A percentile compares a stretch with the other conserved stretches of the same genome.
phyloP scores from a whole-genome alignment of 2,888 invertebrate species.

The Cantharis rufa region DNA sequence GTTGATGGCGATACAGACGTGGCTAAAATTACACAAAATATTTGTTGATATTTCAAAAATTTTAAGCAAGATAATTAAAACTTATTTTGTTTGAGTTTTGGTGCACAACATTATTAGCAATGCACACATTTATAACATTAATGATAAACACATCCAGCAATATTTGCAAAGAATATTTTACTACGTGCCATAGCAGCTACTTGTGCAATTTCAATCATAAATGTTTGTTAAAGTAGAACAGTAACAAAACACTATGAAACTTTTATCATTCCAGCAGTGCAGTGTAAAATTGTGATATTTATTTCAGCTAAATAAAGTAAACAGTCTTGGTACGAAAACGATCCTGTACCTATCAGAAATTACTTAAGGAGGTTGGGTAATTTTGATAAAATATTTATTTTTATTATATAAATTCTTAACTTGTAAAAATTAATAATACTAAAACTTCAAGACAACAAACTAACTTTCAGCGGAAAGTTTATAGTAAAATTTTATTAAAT shows the following conservation, averaged over 20 bases:
- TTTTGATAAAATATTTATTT: no score
- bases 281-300: not conserved
- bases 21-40: slow-evolving; percentile 55
- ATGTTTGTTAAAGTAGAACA: not conserved
- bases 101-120: not conserved
- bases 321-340: not conserved
- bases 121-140: not conserved
- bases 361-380: not conserved
- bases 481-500: no score
- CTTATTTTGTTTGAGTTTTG: not conserved
- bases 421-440: no score
- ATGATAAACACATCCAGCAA: not conserved
- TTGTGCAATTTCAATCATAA: not conserved
- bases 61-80: not conserved
- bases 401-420: no score
- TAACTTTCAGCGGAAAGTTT: no score
- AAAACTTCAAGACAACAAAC: no score
- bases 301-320: not conserved
- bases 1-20: slow-evolving; percentile 66
- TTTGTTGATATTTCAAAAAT: not conserved
- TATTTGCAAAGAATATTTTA: not conserved
- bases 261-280: not conserved
- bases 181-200: not conserved
- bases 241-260: not conserved
- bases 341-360: not conserved